Evolutionary conservation across 2,888 invertebrate genomes (phyloP).

Genomic region (Dinocampus coccinellae): DNA sequence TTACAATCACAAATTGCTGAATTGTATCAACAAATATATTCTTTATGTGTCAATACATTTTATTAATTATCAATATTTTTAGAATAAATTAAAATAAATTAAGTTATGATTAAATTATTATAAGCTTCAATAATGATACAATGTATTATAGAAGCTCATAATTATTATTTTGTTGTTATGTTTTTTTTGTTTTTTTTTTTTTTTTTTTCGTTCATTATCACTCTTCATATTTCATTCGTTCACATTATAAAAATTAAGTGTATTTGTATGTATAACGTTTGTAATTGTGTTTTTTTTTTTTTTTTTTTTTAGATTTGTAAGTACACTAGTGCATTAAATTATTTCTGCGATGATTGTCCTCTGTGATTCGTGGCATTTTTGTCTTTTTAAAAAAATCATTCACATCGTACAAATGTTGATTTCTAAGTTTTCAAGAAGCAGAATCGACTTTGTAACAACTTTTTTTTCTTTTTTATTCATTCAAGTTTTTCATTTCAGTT

Average conservation of each 20-base stretch:
- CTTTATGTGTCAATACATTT: background rate
- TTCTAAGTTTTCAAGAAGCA: background rate
- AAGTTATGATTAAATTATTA: background rate
- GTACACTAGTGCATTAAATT: constrained; percentile 8
- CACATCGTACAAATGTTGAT: background rate
- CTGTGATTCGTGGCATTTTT: background rate
- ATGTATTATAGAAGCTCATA: too few species aligned
- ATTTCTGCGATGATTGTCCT: constrained; percentile 5
- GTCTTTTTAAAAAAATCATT: too few species aligned
- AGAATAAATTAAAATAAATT: background rate
- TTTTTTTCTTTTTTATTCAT: constrained; percentile 8
- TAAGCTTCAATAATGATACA: background rate
- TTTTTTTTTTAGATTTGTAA: background rate
- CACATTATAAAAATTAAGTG: background rate
- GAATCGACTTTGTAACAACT: background rate
- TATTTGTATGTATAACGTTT: background rate
- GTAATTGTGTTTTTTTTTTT: background rate
- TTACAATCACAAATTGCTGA: constrained; percentile 21
- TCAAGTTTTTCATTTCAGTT: too few species aligned
- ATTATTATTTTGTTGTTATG: too few species aligned
- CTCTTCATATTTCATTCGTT: background rate
- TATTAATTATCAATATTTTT: background rate
- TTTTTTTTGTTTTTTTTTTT: too few species aligned
- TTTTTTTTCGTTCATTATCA: background rate
- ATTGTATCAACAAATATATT: constrained; percentile 16